These are phyloP conservation scores for Engystomops pustulosus DNA, from an alignment of 2,113 vertebrate genomes.

Conservation along the genomic window DNA sequence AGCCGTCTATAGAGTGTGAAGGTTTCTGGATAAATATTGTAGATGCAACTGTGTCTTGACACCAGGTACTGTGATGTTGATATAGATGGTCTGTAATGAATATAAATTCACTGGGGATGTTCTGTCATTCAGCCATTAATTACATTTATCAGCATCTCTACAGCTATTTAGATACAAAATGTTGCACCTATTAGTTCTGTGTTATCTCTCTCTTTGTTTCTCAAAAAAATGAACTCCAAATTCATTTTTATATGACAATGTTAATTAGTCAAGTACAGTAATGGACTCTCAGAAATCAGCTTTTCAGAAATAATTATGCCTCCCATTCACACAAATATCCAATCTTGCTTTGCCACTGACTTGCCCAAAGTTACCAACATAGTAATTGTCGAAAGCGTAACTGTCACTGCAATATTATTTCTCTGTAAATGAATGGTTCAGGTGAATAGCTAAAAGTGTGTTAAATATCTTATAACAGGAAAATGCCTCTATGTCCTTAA, in stretches of 20 bases:
- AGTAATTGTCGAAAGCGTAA: no score
- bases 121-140: constrained; percentile 52
- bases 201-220: constrained; percentile 58
- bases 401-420: no score
- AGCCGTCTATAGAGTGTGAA: not conserved
- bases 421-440: no score
- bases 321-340: not conserved
- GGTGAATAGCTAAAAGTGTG: no score
- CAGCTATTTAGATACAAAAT: constrained; percentile 63
- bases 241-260: constrained; percentile 58
- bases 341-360: no score
- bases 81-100: constrained; percentile 46
- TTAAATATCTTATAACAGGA: no score
- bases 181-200: constrained; percentile 59
- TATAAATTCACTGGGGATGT: constrained; percentile 35
- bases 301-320: constrained; percentile 4
- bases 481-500: no score
- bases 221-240: constrained; percentile 57
- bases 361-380: no score
- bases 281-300: constrained; percentile 6
- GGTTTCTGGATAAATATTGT: not conserved
- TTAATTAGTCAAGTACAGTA: constrained; percentile 54
- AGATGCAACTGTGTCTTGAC: not conserved
- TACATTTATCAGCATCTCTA: constrained; percentile 58
- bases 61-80: not conserved